A percentile compares a stretch with the other conserved stretches of the same genome.
These are phyloP conservation scores for Hirtodrosophila duncani DNA, from an alignment of 2,888 invertebrate genomes.

Conservation along the genomic window DNA sequence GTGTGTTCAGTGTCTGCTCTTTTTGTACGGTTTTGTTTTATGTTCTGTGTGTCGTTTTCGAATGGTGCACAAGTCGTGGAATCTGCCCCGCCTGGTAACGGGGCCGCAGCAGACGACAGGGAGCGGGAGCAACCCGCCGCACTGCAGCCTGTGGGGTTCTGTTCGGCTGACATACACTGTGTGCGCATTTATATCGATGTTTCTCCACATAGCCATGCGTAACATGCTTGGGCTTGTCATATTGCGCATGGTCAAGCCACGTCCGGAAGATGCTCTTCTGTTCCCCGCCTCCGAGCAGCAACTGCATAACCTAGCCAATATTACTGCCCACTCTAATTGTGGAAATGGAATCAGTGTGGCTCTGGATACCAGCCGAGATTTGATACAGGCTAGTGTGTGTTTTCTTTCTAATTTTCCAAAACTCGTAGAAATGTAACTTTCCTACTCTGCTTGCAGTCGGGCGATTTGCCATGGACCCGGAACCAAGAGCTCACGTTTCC, in stretches of 20 bases:
- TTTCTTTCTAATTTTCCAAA: too few species aligned
- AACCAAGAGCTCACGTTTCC: constrained; percentile 79
- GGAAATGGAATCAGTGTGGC: neutral
- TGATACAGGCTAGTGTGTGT: constrained; percentile 26
- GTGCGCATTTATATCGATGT: constrained; percentile 74
- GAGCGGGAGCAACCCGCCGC: constrained; percentile 1
- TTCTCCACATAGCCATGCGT: constrained; percentile 77
- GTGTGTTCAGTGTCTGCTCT: neutral
- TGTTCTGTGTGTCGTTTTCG: constrained; percentile 6
- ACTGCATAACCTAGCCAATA: constrained; percentile 1
- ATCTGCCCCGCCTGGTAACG: constrained; percentile 13
- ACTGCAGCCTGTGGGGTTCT: constrained; percentile 67
- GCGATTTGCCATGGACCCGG: constrained; percentile 80
- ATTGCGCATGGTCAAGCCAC: constrained; percentile 80
- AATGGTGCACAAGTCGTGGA: constrained; percentile 53
- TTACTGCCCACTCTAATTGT: constrained; percentile 3
- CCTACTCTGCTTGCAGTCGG: constrained; percentile 49
- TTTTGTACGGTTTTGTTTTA: neutral
- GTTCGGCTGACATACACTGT: constrained; percentile 75
- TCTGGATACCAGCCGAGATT: neutral
- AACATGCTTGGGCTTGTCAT: constrained; percentile 80
- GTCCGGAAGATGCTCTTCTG: constrained; percentile 32
- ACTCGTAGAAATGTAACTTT: constrained; percentile 6
- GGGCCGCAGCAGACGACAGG: neutral
- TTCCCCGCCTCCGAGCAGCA: neutral